Conservation (phyloP, 92 coral and sea anemone genomes). For the Epizoanthus illoricatus region DNA sequence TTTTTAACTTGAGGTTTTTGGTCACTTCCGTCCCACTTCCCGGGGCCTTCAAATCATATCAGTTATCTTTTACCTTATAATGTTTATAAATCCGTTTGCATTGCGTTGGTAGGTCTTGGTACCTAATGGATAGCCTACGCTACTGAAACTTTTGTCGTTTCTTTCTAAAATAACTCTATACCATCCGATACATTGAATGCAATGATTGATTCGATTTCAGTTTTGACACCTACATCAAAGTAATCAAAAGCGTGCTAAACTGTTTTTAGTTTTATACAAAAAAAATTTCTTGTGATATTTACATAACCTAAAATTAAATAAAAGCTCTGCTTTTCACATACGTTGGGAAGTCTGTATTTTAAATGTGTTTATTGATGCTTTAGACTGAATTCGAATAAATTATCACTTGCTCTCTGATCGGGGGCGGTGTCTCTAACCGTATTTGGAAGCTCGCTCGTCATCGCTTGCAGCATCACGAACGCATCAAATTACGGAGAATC, state of each 20-base stretch:
- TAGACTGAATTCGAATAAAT: too few species aligned
- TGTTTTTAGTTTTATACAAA: too few species aligned
- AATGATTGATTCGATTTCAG: too few species aligned
- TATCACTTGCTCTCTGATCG: conserved; percentile 4
- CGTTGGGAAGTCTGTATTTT: not conserved
- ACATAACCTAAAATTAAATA: too few species aligned
- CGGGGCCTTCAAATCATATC: too few species aligned
- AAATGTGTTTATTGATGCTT: not conserved
- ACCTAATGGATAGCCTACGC: not conserved
- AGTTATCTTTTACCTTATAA: not conserved
- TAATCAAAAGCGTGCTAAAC: too few species aligned
- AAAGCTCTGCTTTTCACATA: too few species aligned
- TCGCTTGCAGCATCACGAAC: conserved; percentile 19
- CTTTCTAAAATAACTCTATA: not conserved
- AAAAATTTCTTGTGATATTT: too few species aligned
- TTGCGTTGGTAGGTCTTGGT: not conserved
- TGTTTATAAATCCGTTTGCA: conserved; percentile 1
- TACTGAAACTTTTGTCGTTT: not conserved
- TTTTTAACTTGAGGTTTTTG: not conserved
- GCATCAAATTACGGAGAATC: conserved; percentile 12
- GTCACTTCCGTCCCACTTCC: not conserved
- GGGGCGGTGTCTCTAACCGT: conserved; percentile 30
- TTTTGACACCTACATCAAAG: too few species aligned
- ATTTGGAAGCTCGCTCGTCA: conserved; percentile 38
- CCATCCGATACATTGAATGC: too few species aligned